These are phyloP conservation scores for Chloroclystis v-ata DNA, from an alignment of 2,888 invertebrate species.

Conservation along the genomic window DNA sequence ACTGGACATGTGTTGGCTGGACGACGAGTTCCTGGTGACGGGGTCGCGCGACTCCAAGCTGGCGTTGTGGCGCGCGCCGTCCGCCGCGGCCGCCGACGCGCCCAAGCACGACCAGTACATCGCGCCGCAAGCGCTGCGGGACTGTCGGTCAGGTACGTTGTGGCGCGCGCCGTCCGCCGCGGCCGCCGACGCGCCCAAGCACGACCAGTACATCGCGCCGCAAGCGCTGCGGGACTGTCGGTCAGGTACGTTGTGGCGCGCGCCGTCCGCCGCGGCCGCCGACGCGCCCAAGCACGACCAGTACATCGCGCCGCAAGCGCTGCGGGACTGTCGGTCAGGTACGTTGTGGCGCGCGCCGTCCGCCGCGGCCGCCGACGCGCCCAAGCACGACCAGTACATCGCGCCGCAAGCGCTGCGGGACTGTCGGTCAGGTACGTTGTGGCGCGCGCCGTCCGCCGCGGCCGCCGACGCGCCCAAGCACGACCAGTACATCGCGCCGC, in stretches of 20 bases:
- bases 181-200: slow-evolving; percentile 33
- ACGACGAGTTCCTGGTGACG: slow-evolving; percentile 96
- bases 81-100: slow-evolving; percentile 33
- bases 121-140: slow-evolving; percentile 83
- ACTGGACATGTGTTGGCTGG: slow-evolving; percentile 96
- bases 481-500: slow-evolving; percentile 78
- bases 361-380: slow-evolving; percentile 34
- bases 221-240: slow-evolving; percentile 87
- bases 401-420: slow-evolving; percentile 85
- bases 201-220: slow-evolving; percentile 78
- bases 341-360: slow-evolving; percentile 88
- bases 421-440: slow-evolving; percentile 79
- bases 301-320: slow-evolving; percentile 82
- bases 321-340: slow-evolving; percentile 85
- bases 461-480: slow-evolving; percentile 34
- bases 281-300: slow-evolving; percentile 36
- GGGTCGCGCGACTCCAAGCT: slow-evolving; percentile 95
- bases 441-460: background rate
- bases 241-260: slow-evolving; percentile 87
- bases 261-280: slow-evolving; percentile 62
- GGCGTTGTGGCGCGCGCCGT: slow-evolving; percentile 91
- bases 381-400: slow-evolving; percentile 62
- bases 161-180: slow-evolving; percentile 84
- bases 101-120: slow-evolving; percentile 62
- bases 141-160: slow-evolving; percentile 84